Base-by-base conservation (phyloP, 1,140 invertebrate species). In the Heterodera schachtii region DNA sequence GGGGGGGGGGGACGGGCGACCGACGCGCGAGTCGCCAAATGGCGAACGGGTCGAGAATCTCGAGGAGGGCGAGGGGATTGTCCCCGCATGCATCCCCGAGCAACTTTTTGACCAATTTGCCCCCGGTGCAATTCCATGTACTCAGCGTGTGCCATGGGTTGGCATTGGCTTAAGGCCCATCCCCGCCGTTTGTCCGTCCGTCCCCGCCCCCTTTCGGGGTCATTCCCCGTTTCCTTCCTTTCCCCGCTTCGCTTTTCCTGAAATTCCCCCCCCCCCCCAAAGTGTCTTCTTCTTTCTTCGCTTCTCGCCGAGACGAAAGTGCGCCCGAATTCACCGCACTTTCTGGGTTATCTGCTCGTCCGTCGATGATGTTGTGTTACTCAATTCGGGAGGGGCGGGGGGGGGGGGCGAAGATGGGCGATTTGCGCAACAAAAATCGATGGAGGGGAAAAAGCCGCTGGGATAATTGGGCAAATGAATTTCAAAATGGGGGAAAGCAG, bases 361-460 rank as follows among this genome's bases (percentile, higher is more conserved):
- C 49, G 57, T 60, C 57, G 13, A 60, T 60, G 57, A 60, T 60
- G 57, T 60, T 60, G 57, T 60, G 57, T 60, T 60, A 60, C 57
- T 60, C 57, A 60, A 60, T 60, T 19, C 4, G 57, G 57, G 11
- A 11, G 13, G 11, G 57, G 19, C 13, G 57, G 19, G 13, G 57
- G 31, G n/a, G 9, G 57, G 57, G 11, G 49, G 13, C 11, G 57
- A 60, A 60, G 57, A 60, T 60, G 57, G 31, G 31, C 57, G 57
- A 60, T 60, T 60, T 60, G 57, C 57, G 57, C 57, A 60, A 60
- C 57, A 60, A 60, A 60, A 60, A 60, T 60, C 57, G 57, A 60
- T 60, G 57, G 57, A 19, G 11, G 57, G 19, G 57, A 60, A 60
- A 60, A 60, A 60, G 11, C 57, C 57, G 0, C 13, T 52, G 49